phyloP scores from a whole-genome alignment of 2,888 invertebrate genomes.

The Tribolium freemani region DNA sequence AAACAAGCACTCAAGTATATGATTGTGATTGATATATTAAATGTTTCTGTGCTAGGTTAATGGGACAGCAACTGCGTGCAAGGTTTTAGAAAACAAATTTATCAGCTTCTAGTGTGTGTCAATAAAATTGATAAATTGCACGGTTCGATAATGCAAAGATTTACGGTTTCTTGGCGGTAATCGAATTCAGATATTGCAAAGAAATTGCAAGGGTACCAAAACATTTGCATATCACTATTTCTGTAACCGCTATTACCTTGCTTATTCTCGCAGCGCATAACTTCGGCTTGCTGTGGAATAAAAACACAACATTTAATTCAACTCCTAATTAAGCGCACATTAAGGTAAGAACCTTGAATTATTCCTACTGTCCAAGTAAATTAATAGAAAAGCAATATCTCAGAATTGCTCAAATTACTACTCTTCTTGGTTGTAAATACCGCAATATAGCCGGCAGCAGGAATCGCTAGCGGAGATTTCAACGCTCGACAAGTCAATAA shows the following conservation, averaged over 20 bases:
- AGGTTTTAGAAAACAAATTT: conserved; percentile 37
- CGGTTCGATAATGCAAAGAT: conserved; percentile 1
- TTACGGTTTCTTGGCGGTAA: background rate
- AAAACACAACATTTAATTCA: background rate
- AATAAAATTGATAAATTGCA: conserved; percentile 32
- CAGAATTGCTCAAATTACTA: background rate
- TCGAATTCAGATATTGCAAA: background rate
- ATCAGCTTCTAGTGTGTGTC: conserved; percentile 10
- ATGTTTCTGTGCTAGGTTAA: conserved; percentile 35
- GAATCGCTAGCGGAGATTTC: conserved; percentile 9
- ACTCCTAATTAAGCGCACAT: conserved; percentile 12
- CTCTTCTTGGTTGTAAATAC: conserved; percentile 3
- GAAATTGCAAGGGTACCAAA: background rate
- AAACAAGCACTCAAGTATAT: background rate
- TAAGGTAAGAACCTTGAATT: conserved; percentile 11
- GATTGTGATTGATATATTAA: conserved; percentile 9
- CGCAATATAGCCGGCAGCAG: conserved; percentile 15
- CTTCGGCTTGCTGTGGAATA: background rate
- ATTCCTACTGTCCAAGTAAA: background rate
- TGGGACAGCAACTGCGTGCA: conserved; percentile 33
- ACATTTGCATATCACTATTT: background rate
- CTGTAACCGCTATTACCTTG: background rate
- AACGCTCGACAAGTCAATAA: conserved; percentile 23
- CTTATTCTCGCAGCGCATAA: background rate
- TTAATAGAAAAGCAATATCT: background rate